Base-by-base conservation (phyloP, 2,888 invertebrate species). In the Amblyteles armatorius region DNA sequence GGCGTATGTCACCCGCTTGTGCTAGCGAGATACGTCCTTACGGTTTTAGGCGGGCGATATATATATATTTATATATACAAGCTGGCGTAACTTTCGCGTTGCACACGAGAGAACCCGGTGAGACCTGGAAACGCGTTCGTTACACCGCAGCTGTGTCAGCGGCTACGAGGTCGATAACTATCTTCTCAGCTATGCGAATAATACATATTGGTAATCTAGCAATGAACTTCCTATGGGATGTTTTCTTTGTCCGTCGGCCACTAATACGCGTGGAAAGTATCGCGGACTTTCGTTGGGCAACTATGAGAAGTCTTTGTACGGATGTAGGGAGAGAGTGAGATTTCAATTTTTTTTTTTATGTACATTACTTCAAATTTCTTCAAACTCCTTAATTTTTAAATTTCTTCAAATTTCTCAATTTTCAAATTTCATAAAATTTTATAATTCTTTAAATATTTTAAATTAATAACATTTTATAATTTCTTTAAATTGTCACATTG, bases 31-130 rank as follows among this genome's bases (percentile, higher is more conserved):
- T 44, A 44, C 44, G 44, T 13, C 44, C 44, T 44, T 44, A 0
- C 1, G 13, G 44, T 16, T 44, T 44, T 4, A 11, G 44, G 3
- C 44, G 16, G 13, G 44, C 44, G 44, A 44, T 44, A 44, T 1
- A 44, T 60, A 71, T 71, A 71, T 63, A 63, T n/a, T 57, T 22
- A 57, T 11, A 44, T 67, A 33, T 63, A 40, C 52, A 19, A 36
- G 55, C 67, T 67, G 73, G 65, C 73, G 79, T 80, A 80, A 80
- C 79, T 80, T 80, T 80, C 79, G 79, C 67, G 67, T 55, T 80
- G 79, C 79, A 73, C 73, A 72, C 65, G 33, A 80, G 40, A 29
- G 16, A 63, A 16, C n/a, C 36, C 60, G 69, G 72, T 50, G 36
- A 26, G 22, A 65, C 79, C 67, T 67, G 55, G 55, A 73, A 80